These are phyloP conservation scores for Acrobasis repandana DNA, from an alignment of 2,888 invertebrate genomes.

Conservation along the genomic window DNA sequence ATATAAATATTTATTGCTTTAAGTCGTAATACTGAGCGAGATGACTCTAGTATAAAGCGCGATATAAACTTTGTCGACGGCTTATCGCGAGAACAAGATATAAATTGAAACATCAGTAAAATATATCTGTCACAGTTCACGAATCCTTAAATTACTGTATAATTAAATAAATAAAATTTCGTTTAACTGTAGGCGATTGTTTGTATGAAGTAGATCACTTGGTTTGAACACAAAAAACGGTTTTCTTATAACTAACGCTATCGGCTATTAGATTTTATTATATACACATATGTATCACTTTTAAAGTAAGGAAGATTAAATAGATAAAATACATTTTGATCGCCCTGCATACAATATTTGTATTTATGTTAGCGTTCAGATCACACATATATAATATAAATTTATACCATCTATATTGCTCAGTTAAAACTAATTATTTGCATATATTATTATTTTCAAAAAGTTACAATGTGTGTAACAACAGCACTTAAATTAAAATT, in stretches of 20 bases:
- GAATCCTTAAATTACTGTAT: conserved; percentile 25
- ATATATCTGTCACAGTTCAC: conserved; percentile 11
- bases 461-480: conserved; percentile 11
- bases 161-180: conserved; percentile 48
- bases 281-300: conserved; percentile 51
- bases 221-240: conserved; percentile 65
- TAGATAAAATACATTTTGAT: conserved; percentile 57
- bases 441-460: conserved; percentile 29
- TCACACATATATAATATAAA: conserved; percentile 50
- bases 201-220: conserved; percentile 51
- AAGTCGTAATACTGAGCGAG: background rate
- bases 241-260: conserved; percentile 60
- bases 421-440: conserved; percentile 42
- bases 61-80: background rate
- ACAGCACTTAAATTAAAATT: conserved; percentile 8
- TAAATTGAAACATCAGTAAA: conserved; percentile 1
- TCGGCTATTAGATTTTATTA: conserved; percentile 44
- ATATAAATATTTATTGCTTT: too few species aligned
- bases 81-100: background rate
- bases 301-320: conserved; percentile 43
- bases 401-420: conserved; percentile 53
- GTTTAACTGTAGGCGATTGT: conserved; percentile 45
- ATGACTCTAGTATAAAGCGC: background rate
- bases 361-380: conserved; percentile 49
- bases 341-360: conserved; percentile 58